phyloP scores from a whole-genome alignment of 2,888 invertebrate species.

The Andrena camellia region DNA sequence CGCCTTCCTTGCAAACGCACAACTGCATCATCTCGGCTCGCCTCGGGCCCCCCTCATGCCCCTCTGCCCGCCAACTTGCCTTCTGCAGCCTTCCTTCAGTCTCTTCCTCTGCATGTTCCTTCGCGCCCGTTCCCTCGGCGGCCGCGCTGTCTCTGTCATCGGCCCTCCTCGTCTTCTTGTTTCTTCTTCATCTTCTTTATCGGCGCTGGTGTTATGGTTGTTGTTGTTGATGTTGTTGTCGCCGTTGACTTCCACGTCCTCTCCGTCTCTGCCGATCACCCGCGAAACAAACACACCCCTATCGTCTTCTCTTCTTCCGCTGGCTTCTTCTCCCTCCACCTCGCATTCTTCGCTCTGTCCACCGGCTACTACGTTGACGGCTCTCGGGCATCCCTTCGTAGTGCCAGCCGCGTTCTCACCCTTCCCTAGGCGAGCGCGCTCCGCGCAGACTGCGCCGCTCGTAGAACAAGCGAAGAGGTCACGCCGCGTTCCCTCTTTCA shows the following conservation, averaged over 20 bases:
- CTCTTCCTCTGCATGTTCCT: slow-evolving; percentile 62
- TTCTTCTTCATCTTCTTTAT: slow-evolving; percentile 47
- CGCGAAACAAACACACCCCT: slow-evolving; percentile 41
- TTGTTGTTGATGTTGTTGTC: slow-evolving; percentile 24
- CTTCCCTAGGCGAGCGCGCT: slow-evolving; percentile 45
- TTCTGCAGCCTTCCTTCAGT: slow-evolving; percentile 54
- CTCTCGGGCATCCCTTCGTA: slow-evolving; percentile 6
- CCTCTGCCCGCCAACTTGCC: slow-evolving; percentile 52
- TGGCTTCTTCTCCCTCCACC: slow-evolving; percentile 37
- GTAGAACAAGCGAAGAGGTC: slow-evolving; percentile 60
- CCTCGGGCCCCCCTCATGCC: slow-evolving; percentile 58
- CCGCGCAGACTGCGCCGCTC: slow-evolving; percentile 46
- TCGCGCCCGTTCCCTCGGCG: slow-evolving; percentile 54
- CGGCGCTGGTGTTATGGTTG: slow-evolving; percentile 22
- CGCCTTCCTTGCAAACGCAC: slow-evolving; percentile 85
- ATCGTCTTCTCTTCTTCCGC: slow-evolving; percentile 31
- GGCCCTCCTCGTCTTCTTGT: slow-evolving; percentile 51
- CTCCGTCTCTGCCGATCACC: slow-evolving; percentile 43
- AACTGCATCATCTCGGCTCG: slow-evolving; percentile 83
- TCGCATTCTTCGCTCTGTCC: slow-evolving; percentile 12
- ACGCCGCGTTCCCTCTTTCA: slow-evolving; percentile 63
- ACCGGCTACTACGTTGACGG: not conserved
- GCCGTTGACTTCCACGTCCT: slow-evolving; percentile 30
- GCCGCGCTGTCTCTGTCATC: slow-evolving; percentile 49
- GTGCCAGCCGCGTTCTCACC: slow-evolving; percentile 35